Base-by-base conservation (phyloP, 1,140 invertebrate species). In the Drosophila varians region DNA sequence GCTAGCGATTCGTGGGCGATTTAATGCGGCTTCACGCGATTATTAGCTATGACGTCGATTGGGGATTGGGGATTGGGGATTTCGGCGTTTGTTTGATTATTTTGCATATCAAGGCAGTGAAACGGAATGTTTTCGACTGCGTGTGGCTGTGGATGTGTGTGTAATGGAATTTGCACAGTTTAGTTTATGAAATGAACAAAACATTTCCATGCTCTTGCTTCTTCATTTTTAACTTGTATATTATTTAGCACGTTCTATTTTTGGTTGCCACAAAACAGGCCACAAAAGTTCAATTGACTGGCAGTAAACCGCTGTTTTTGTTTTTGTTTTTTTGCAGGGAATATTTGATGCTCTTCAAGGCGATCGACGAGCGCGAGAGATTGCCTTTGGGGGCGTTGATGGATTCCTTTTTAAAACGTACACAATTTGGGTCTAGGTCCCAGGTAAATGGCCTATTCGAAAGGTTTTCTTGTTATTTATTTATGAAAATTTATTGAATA, bases 161-260 rank as follows among this genome's bases (percentile, higher is more conserved):
- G 52, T 19, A 43, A 11, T 65, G 60, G 62, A 66, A 66, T 66
- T 66, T 19, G 72, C 28, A 36, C 14, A 71, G 66, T 65, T 76
- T 71, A 71, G 66, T 65, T 76, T 71, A 77, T 72, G 62, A 75
- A 70, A 43, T 11, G 46, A 19, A 31, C 40, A 49, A 62, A 78
- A 62, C 65, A 78, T 77, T 78, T 78, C 36, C 75, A 53, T 70
- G 51, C 19, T 65, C 34, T 47, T 36, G 36, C 48, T 23, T 54
- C 62, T 36, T 40, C 5, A 9, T 4, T n/a, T 42, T 65, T 69
- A 61, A 58, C 34, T 47, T 64, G 55, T 38, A 38, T 38, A 34
- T 72, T 61, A 72, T 72, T 78, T 70, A 54, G 68, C 34, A 23
- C 31, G 56, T 40, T 84, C 58, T 83, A 83, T 84, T 84, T 83